Evolutionary conservation across 2,113 vertebrate species (phyloP).

Genomic region (Pogonocichla stellata): DNA sequence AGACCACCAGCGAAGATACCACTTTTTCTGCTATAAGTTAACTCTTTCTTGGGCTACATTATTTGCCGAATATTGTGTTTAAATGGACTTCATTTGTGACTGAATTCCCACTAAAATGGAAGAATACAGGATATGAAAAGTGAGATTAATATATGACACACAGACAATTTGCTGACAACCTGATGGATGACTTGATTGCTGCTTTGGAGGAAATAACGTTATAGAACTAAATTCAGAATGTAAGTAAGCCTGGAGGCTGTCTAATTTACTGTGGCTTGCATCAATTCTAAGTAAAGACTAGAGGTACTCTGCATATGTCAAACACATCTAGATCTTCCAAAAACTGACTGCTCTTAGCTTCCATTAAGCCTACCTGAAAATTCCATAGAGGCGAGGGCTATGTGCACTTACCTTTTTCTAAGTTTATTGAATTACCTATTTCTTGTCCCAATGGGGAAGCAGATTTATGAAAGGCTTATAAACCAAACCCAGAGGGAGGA

Average conservation of each 20-base stretch:
- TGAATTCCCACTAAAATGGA: not conserved
- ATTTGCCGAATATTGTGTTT: not conserved
- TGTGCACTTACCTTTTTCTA: not conserved
- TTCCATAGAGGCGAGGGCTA: not conserved
- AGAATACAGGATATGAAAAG: not conserved
- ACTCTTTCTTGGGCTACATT: not conserved
- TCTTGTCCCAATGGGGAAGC: not conserved
- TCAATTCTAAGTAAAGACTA: conserved; percentile 6
- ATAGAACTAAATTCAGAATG: not conserved
- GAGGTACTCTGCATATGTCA: not conserved
- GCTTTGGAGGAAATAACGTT: not conserved
- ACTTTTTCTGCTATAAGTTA: not conserved
- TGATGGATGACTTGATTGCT: conserved; percentile 24
- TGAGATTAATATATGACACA: conserved; percentile 12
- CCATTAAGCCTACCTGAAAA: not conserved
- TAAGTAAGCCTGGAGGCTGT: not conserved
- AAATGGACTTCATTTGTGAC: not conserved
- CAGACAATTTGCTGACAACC: conserved; percentile 17
- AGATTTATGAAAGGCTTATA: not conserved
- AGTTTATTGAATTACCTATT: not conserved
- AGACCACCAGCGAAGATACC: not conserved
- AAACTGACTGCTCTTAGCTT: not conserved
- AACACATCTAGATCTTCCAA: not conserved
- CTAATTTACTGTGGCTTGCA: not conserved
- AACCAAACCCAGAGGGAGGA: not conserved